phyloP scores from a whole-genome alignment of 2,797 vertebrate species.

The Clarias fuscus region DNA sequence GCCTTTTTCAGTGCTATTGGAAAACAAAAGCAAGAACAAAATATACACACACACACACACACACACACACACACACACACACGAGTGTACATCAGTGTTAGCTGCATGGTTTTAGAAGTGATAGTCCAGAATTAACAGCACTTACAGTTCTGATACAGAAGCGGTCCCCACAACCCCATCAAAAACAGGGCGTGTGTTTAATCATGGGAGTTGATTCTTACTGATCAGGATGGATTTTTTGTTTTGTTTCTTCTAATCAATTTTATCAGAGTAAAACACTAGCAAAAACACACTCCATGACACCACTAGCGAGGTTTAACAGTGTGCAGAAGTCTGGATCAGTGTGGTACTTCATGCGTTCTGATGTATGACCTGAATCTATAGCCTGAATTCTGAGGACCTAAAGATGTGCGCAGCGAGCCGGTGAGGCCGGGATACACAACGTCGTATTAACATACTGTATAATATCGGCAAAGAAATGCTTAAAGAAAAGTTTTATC shows the following conservation, averaged over 20 bases:
- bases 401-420: not conserved
- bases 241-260: not conserved
- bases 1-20: not conserved
- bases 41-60: not conserved
- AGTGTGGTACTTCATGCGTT: not conserved
- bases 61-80: not conserved
- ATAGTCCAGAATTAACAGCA: not conserved
- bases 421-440: not conserved
- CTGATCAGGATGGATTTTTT: not conserved
- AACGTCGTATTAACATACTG: not conserved
- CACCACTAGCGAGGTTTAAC: not conserved
- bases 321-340: not conserved
- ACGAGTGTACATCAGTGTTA: not conserved
- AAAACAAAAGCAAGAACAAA: not conserved
- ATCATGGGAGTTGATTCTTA: not conserved
- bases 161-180: not conserved
- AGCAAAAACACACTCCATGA: not conserved
- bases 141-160: not conserved
- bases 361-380: not conserved
- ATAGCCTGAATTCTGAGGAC: not conserved
- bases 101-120: not conserved
- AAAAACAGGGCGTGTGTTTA: slow-evolving; percentile 4
- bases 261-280: no score
- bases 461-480: not conserved
- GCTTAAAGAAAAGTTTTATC: not conserved